Percentiles rank a stretch among this genome's conserved stretches.
phyloP scores from a whole-genome alignment of 2,113 vertebrate genomes.

The Varanus komodoensis region DNA sequence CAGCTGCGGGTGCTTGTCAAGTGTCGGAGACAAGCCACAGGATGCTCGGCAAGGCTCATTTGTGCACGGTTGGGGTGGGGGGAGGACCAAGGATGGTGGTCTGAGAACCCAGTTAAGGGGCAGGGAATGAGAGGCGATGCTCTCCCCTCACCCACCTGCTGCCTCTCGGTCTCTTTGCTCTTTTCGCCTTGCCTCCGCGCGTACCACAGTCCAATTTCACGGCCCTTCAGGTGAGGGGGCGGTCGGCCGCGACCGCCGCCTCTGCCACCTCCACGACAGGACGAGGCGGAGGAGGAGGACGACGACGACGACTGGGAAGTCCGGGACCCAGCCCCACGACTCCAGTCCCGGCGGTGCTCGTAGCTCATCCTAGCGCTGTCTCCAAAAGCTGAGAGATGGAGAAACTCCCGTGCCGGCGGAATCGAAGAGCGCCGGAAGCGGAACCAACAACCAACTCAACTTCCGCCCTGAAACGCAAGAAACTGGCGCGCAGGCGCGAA shows the following conservation, averaged over 20 bases:
- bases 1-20: not conserved
- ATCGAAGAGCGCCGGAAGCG: not conserved
- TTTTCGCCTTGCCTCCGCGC: constrained; percentile 88
- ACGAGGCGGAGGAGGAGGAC: not conserved
- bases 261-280: constrained; percentile 60
- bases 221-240: constrained; percentile 90
- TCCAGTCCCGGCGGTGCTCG: constrained; percentile 78
- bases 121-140: not conserved
- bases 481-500: not conserved
- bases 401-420: not conserved
- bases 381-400: not conserved
- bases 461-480: not conserved
- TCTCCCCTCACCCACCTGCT: constrained; percentile 80
- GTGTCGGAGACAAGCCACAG: not conserved
- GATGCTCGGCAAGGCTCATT: too few species aligned
- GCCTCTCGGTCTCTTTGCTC: constrained; percentile 88
- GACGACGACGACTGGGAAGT: not conserved
- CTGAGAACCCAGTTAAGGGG: too few species aligned
- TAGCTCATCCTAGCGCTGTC: constrained; percentile 80
- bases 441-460: not conserved
- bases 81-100: too few species aligned
- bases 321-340: constrained; percentile 59
- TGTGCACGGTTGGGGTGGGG: too few species aligned
- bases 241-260: constrained; percentile 82
- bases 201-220: constrained; percentile 97